These are phyloP conservation scores for Lagorchestes hirsutus DNA, from an alignment of 2,797 vertebrate genomes.

Conservation along the genomic window DNA sequence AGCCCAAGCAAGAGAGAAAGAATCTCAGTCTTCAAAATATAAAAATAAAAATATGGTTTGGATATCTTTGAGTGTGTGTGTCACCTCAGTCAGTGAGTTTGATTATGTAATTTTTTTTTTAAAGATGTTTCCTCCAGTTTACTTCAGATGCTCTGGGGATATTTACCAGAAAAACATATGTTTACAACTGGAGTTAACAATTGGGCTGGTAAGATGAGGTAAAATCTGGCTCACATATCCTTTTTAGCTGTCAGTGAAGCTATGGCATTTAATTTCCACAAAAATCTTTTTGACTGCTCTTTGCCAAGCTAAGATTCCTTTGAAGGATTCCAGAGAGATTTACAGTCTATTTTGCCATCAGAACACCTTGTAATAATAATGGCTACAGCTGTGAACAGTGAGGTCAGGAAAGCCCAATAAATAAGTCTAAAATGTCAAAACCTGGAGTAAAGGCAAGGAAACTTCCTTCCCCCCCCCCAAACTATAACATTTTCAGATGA, in stretches of 20 bases:
- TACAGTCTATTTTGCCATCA: conserved; percentile 33
- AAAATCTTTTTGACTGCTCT: conserved; percentile 51
- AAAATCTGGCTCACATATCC: background rate
- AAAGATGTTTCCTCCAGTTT: background rate
- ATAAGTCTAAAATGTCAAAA: conserved; percentile 43
- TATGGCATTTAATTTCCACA: conserved; percentile 61
- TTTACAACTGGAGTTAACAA: conserved; percentile 53
- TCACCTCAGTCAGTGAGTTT: conserved; percentile 35
- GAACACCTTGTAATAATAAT: conserved; percentile 51
- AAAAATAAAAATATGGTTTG: background rate
- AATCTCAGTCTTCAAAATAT: background rate
- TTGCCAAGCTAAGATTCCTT: conserved; percentile 34
- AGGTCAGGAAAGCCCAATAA: conserved; percentile 16
- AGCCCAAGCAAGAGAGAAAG: background rate
- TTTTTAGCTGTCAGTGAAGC: conserved; percentile 51
- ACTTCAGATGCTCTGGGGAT: conserved; percentile 24
- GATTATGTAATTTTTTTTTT: conserved; percentile 26
- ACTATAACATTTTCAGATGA: conserved; percentile 9
- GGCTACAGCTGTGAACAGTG: conserved; percentile 1
- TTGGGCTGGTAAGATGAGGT: background rate
- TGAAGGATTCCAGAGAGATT: conserved; percentile 44
- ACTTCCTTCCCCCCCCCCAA: background rate
- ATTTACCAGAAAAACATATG: conserved; percentile 55
- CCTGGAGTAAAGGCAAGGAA: conserved; percentile 12
- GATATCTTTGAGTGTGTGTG: conserved; percentile 38